A percentile compares a stretch with the other conserved stretches of the same genome.
These are phyloP conservation scores for Nycticryphes semicollaris DNA, from an alignment of 2,113 vertebrate genomes.

Conservation along the genomic window DNA sequence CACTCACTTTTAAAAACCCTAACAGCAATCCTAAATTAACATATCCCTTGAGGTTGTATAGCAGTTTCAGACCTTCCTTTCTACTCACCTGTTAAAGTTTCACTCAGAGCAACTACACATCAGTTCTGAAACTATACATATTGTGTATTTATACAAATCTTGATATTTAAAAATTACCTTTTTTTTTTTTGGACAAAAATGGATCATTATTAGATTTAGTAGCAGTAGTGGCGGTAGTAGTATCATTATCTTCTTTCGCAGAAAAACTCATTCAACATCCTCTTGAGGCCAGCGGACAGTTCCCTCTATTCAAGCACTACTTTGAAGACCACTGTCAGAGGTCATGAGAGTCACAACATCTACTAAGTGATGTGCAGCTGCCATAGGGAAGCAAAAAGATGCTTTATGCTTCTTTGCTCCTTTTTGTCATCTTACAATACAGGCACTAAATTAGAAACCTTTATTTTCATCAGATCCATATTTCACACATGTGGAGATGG, in stretches of 20 bases:
- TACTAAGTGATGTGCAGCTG: background rate
- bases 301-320: background rate
- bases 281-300: background rate
- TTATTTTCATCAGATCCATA: background rate
- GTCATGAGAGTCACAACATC: background rate
- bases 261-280: background rate
- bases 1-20: background rate
- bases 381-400: background rate
- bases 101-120: background rate
- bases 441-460: background rate
- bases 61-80: background rate
- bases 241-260: background rate
- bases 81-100: background rate
- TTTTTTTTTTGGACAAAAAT: background rate
- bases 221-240: background rate
- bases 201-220: background rate
- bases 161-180: background rate
- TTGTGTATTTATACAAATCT: accelerated
- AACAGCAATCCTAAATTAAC: background rate
- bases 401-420: background rate
- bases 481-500: background rate
- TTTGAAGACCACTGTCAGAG: background rate
- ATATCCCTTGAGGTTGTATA: background rate
- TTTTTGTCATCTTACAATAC: background rate
- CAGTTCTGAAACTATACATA: background rate